Percentiles rank a stretch among this genome's conserved stretches.
Conservation (phyloP, 1,140 invertebrate genomes). For the Sitophilus oryzae region DNA sequence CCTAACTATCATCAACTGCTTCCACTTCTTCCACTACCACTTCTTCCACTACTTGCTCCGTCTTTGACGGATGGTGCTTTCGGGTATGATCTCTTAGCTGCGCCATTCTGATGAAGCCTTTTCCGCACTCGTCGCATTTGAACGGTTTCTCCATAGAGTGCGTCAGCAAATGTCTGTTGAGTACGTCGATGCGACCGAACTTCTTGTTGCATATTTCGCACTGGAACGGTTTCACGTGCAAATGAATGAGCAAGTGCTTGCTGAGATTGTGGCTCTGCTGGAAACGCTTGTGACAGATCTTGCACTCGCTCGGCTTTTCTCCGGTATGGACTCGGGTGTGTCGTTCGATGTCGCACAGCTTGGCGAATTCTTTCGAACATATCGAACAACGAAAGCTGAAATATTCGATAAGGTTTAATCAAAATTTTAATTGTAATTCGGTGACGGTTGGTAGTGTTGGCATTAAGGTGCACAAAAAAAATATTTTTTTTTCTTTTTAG, state of each 20-base stretch:
- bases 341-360: constrained; percentile 39
- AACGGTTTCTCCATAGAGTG: constrained; percentile 36
- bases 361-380: constrained; percentile 36
- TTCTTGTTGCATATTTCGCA: constrained; percentile 57
- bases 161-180: constrained; percentile 39
- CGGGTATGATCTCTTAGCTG: constrained; percentile 22
- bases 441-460: too few relatives aligned
- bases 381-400: constrained; percentile 30
- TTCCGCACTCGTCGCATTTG: constrained; percentile 32
- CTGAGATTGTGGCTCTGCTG: constrained; percentile 82
- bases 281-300: constrained; percentile 70
- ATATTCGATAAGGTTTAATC: constrained; percentile 1
- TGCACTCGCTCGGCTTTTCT: constrained; percentile 61
- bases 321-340: constrained; percentile 50
- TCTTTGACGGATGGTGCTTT: constrained; percentile 19
- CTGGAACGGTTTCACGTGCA: constrained; percentile 73
- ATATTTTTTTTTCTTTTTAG: too few relatives aligned
- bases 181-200: constrained; percentile 36
- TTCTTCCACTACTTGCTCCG: neutral
- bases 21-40: too few relatives aligned
- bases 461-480: too few relatives aligned
- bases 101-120: constrained; percentile 34
- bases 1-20: too few relatives aligned
- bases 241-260: constrained; percentile 76
- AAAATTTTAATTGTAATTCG: neutral